A percentile compares a stretch with the other conserved stretches of the same genome.
Conservation (phyloP, 2,113 vertebrate species). For the Myxocyprinus asiaticus region DNA sequence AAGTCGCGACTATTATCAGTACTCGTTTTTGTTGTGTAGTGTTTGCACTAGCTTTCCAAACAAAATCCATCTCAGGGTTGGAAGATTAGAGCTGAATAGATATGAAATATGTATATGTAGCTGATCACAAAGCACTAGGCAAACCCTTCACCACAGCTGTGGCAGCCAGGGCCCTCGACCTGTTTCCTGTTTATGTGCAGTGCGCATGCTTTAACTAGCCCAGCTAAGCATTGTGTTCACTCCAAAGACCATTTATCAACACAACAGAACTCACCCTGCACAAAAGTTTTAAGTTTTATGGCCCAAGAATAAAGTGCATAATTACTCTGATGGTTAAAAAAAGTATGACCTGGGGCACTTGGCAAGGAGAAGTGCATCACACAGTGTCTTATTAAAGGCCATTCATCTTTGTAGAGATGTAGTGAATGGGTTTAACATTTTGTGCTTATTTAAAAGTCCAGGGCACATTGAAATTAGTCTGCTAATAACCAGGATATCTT, state of each 20-base stretch:
- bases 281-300: slow-evolving; percentile 58
- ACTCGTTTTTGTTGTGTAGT: slow-evolving; percentile 31
- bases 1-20: slow-evolving; percentile 40
- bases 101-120: slow-evolving; percentile 62
- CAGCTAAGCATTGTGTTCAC: slow-evolving; percentile 12
- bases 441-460: slow-evolving; percentile 58
- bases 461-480: slow-evolving; percentile 61
- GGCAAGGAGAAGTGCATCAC: slow-evolving; percentile 60
- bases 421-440: slow-evolving; percentile 35
- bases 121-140: slow-evolving; percentile 49
- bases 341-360: slow-evolving; percentile 52
- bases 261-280: slow-evolving; percentile 32
- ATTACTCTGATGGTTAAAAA: slow-evolving; percentile 58
- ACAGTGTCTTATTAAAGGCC: slow-evolving; percentile 49
- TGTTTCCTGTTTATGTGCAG: slow-evolving; percentile 54
- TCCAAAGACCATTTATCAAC: slow-evolving; percentile 56
- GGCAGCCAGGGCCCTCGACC: slow-evolving; percentile 45
- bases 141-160: slow-evolving; percentile 52
- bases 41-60: slow-evolving; percentile 51
- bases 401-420: no score
- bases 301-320: slow-evolving; percentile 60
- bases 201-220: slow-evolving; percentile 54
- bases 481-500: slow-evolving; percentile 56
- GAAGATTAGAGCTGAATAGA: slow-evolving; percentile 52
- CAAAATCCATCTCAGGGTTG: slow-evolving; percentile 42